These are phyloP conservation scores for Mamestra configurata DNA, from an alignment of 1,140 invertebrate species.

Conservation along the genomic window DNA sequence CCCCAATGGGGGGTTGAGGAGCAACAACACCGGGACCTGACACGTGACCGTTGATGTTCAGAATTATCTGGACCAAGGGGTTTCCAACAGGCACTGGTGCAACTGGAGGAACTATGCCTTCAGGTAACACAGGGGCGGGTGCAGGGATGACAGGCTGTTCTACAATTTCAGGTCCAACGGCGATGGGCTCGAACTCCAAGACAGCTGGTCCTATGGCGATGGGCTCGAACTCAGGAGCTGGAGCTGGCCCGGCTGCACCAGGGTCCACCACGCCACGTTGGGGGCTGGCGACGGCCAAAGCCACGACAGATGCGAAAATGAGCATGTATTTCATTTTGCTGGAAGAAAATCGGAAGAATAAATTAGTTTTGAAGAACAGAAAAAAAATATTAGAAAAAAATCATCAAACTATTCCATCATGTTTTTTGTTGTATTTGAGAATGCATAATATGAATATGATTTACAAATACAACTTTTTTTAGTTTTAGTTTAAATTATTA, in stretches of 20 bases:
- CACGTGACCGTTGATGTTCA: neutral
- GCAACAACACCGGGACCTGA: neutral
- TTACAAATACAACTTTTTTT: too few species aligned
- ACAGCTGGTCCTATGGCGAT: conserved; percentile 33
- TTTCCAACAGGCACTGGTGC: neutral
- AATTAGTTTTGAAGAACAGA: too few species aligned
- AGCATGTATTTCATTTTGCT: conserved; percentile 62
- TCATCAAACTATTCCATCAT: too few species aligned
- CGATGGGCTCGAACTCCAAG: conserved; percentile 25
- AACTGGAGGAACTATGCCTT: neutral
- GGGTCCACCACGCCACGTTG: conserved; percentile 44
- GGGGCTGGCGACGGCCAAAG: conserved; percentile 58
- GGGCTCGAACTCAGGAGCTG: neutral
- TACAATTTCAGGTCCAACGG: conserved; percentile 26
- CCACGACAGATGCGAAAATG: conserved; percentile 53
- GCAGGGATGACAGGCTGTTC: conserved; percentile 3
- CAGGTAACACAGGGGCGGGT: neutral
- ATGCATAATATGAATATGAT: too few species aligned
- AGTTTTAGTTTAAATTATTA: too few species aligned
- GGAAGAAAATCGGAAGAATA: too few species aligned
- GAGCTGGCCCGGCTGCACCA: conserved; percentile 37
- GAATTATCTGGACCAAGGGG: neutral
- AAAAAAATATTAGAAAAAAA: too few species aligned
- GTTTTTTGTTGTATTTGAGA: too few species aligned
- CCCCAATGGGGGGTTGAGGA: neutral